Evolutionary conservation across 2,113 vertebrate genomes (phyloP).

Genomic region (Copsychus sechellarum): DNA sequence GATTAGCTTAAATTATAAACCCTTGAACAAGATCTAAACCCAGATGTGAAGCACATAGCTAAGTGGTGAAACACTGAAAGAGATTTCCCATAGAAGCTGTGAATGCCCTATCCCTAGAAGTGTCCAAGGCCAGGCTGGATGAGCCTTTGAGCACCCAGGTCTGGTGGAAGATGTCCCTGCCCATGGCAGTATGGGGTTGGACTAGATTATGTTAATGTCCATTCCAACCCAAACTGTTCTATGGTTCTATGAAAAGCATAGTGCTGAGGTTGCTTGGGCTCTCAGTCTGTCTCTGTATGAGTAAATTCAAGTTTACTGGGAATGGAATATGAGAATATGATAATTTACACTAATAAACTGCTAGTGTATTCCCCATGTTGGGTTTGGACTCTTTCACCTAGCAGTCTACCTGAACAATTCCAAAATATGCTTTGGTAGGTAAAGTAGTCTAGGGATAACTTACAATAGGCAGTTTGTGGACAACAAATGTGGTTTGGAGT

Average conservation of each 20-base stretch:
- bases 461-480: neutral
- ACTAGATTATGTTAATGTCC: neutral
- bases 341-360: neutral
- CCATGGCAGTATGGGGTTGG: neutral
- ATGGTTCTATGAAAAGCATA: neutral
- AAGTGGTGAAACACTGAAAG: neutral
- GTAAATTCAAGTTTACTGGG: neutral
- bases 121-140: neutral
- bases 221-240: neutral
- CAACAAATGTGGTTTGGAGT: neutral
- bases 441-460: neutral
- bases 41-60: neutral
- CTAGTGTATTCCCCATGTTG: neutral
- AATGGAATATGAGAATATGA: neutral
- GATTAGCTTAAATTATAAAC: neutral
- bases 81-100: neutral
- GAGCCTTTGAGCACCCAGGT: neutral
- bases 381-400: neutral
- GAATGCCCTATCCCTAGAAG: neutral
- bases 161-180: neutral
- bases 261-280: neutral
- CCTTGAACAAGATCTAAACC: neutral
- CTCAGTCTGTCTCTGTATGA: neutral
- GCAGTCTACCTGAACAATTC: neutral
- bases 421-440: neutral